Percentiles rank a stretch among this genome's conserved stretches.
Evolutionary conservation across 2,888 invertebrate species (phyloP).

Genomic region (Lypha dubia): DNA sequence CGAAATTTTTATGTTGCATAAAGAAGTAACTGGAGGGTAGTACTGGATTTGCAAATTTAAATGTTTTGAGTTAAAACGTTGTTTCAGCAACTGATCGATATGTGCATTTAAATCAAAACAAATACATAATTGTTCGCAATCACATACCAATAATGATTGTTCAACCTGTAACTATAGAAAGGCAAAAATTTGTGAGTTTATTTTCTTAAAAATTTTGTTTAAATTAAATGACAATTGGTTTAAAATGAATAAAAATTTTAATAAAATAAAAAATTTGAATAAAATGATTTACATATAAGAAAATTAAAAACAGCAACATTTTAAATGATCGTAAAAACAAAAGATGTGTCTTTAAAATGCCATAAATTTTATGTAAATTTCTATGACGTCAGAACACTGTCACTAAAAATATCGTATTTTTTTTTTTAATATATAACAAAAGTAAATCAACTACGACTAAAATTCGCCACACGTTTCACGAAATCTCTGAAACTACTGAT

Average conservation of each 20-base stretch:
- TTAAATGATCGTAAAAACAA: not conserved
- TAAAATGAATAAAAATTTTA: not conserved
- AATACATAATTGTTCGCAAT: not conserved
- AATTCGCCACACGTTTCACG: too few species aligned
- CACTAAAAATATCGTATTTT: too few species aligned
- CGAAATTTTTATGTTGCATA: too few species aligned
- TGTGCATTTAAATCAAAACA: not conserved
- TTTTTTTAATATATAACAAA: too few species aligned
- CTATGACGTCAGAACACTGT: too few species aligned
- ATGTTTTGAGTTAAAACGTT: too few species aligned
- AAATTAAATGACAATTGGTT: slow-evolving; percentile 13
- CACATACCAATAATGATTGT: not conserved
- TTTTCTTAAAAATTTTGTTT: slow-evolving; percentile 20
- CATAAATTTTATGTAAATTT: too few species aligned
- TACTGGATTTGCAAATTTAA: too few species aligned
- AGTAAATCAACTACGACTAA: too few species aligned
- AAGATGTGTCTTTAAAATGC: not conserved
- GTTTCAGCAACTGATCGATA: too few species aligned
- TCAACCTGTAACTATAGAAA: slow-evolving; percentile 9
- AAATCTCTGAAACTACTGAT: too few species aligned
- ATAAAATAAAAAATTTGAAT: not conserved
- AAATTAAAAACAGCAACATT: not conserved
- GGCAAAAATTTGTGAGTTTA: slow-evolving; percentile 60
- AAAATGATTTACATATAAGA: not conserved
- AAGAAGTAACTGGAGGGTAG: too few species aligned